A percentile compares a stretch with the other conserved stretches of the same genome.
These are phyloP conservation scores for Gallinago solitaria DNA, from an alignment of 2,797 vertebrate species.

Conservation along the genomic window DNA sequence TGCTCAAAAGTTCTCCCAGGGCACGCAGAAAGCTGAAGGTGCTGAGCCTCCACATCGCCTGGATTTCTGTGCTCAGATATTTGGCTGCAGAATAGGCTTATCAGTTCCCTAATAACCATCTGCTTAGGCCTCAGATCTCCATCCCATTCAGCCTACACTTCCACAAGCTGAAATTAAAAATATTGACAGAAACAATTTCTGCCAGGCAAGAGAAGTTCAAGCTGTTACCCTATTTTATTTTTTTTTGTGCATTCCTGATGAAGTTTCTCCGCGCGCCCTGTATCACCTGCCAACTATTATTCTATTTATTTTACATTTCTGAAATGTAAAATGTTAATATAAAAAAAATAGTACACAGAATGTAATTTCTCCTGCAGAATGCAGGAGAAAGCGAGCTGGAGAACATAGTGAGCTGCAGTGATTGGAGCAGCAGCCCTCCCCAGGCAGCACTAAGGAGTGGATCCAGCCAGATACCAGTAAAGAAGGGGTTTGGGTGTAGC, in stretches of 20 bases:
- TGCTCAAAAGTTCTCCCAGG: background rate
- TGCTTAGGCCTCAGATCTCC: background rate
- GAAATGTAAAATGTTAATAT: background rate
- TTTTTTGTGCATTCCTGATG: background rate
- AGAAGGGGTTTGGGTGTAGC: background rate
- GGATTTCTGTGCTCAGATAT: background rate
- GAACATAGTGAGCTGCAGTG: background rate
- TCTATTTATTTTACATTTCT: background rate
- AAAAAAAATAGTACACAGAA: background rate
- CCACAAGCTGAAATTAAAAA: conserved; percentile 45
- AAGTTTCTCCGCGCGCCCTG: background rate
- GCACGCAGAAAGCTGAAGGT: background rate
- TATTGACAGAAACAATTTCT: conserved; percentile 55
- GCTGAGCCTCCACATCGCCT: background rate
- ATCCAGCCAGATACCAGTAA: background rate
- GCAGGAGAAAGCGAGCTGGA: background rate
- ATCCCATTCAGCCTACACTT: background rate
- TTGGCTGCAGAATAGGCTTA: background rate
- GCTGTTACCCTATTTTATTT: background rate
- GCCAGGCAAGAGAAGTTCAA: background rate
- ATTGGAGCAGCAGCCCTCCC: background rate
- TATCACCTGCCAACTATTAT: background rate
- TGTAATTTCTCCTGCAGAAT: background rate
- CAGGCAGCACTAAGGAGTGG: accelerated
- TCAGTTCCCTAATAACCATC: conserved; percentile 12